These are phyloP conservation scores for Leptinotarsa rubiginosa DNA, from an alignment of 2,888 invertebrate genomes.

Conservation along the genomic window DNA sequence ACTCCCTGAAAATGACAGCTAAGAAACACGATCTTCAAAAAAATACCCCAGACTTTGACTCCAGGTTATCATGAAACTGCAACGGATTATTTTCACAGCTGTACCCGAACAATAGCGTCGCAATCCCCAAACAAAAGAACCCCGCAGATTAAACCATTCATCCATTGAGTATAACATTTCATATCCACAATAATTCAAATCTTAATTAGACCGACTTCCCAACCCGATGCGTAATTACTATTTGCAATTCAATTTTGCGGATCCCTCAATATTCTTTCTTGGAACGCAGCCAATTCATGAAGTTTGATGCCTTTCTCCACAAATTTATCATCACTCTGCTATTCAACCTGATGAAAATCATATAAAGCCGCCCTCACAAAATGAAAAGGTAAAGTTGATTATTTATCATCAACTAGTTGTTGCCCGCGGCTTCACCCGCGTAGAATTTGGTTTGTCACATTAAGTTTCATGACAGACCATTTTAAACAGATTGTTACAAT, in stretches of 20 bases:
- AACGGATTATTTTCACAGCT: conserved; percentile 5
- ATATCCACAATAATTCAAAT: conserved; percentile 27
- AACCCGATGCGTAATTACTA: conserved; percentile 26
- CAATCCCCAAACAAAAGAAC: conserved; percentile 16
- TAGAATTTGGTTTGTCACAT: no score
- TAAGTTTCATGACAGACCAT: no score
- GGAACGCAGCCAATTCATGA: conserved; percentile 24
- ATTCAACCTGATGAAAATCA: conserved; percentile 23
- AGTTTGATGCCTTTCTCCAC: conserved; percentile 17
- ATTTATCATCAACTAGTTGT: conserved; percentile 10
- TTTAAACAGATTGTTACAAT: no score
- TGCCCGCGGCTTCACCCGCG: no score
- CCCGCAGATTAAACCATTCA: conserved; percentile 12
- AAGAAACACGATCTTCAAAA: neutral
- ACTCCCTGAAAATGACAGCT: neutral
- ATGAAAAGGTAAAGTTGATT: conserved; percentile 18
- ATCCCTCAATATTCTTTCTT: conserved; percentile 26
- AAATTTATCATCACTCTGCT: conserved; percentile 20
- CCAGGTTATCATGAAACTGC: neutral
- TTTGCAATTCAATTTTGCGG: conserved; percentile 27
- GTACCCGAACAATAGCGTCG: conserved; percentile 11
- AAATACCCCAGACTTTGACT: neutral
- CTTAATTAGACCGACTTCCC: conserved; percentile 26
- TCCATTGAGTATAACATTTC: conserved; percentile 21
- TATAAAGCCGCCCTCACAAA: conserved; percentile 20